phyloP scores from a whole-genome alignment of 2,888 invertebrate species.

The Syrista parreyssii region DNA sequence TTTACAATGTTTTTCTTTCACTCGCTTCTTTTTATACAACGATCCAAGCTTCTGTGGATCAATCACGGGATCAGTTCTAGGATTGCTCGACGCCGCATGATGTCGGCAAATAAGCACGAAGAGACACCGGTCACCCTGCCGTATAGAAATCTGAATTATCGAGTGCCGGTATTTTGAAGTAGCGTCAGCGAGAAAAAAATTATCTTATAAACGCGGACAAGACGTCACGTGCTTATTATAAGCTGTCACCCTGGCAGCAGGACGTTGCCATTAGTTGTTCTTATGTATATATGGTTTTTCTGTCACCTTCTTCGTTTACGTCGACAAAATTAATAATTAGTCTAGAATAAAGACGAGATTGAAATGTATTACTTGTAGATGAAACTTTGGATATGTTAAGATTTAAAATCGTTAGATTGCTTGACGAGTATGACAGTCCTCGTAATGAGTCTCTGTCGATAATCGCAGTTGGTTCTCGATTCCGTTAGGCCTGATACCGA shows the following conservation, averaged over 20 bases:
- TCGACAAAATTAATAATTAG: background rate
- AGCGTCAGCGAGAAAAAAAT: background rate
- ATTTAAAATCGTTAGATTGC: constrained; percentile 20
- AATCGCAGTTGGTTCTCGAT: background rate
- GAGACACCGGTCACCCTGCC: background rate
- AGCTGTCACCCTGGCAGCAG: background rate
- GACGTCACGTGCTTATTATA: background rate
- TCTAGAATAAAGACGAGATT: constrained; percentile 1
- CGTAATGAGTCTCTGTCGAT: background rate
- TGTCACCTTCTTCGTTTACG: background rate
- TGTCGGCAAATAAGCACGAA: background rate
- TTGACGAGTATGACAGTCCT: background rate
- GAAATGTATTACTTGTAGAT: constrained; percentile 10
- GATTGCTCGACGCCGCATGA: background rate
- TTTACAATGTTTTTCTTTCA: background rate
- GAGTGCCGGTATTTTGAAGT: background rate
- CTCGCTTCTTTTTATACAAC: background rate
- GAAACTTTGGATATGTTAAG: constrained; percentile 21
- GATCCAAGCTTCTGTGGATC: background rate
- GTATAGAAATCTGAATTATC: background rate
- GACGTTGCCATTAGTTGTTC: background rate
- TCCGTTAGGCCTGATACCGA: background rate
- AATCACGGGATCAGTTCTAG: background rate
- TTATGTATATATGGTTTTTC: background rate
- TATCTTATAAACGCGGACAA: background rate